Evolutionary conservation across 2,113 vertebrate genomes (phyloP).

Genomic region (Struthio camelus): DNA sequence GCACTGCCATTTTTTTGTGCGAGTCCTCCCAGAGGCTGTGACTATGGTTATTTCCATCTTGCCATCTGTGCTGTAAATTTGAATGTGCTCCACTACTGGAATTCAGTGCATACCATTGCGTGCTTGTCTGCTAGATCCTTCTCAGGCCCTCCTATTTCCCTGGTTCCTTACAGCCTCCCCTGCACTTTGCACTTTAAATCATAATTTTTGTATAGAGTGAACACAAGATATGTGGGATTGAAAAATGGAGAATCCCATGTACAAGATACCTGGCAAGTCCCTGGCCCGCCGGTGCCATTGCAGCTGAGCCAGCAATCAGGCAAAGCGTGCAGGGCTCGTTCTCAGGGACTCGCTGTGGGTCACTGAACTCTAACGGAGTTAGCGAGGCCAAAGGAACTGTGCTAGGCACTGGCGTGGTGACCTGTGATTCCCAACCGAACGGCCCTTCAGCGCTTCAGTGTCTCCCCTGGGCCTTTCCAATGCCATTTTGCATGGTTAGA

Average conservation of each 20-base stretch:
- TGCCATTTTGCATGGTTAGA: not conserved
- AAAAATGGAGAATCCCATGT: not conserved
- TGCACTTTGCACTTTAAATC: not conserved
- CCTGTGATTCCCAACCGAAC: not conserved
- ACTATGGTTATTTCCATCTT: not conserved
- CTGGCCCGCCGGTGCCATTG: not conserved
- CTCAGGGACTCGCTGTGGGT: not conserved
- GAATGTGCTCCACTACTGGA: constrained; percentile 24
- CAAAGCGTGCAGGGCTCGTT: not conserved
- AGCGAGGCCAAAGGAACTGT: not conserved
- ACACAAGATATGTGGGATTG: not conserved
- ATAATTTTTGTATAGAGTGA: not conserved
- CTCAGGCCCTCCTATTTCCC: not conserved
- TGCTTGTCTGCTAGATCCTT: not conserved
- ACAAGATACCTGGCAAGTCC: not conserved
- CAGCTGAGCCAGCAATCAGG: not conserved
- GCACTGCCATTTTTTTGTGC: not conserved
- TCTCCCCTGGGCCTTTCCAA: not conserved
- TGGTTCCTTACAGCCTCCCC: not conserved
- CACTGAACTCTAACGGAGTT: not conserved
- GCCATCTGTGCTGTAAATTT: constrained; percentile 45
- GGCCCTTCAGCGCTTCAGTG: not conserved
- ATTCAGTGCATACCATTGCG: not conserved
- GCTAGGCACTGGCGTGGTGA: not conserved
- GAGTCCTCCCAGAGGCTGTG: not conserved